phyloP scores from a whole-genome alignment of 1,140 invertebrate species.

The Lepidurus apus region DNA sequence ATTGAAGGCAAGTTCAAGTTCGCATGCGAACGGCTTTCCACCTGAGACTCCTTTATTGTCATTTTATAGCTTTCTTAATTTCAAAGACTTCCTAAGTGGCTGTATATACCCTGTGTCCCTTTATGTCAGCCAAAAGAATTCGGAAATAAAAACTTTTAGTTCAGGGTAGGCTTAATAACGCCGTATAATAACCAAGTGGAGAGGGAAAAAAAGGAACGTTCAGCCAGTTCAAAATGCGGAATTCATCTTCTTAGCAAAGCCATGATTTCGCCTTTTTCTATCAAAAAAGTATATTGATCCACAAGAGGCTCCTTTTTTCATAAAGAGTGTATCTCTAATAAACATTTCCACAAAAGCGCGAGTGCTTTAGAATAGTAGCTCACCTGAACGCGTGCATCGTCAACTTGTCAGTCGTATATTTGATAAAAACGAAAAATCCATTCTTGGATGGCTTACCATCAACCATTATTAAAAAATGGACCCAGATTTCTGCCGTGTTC shows the following conservation, averaged over 20 bases:
- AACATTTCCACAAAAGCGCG: no score
- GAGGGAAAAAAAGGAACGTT: no score
- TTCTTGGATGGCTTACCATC: no score
- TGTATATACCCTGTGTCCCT: not conserved
- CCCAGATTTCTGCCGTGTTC: not conserved
- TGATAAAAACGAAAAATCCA: not conserved
- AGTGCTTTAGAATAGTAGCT: not conserved
- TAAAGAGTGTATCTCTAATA: no score
- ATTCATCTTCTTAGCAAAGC: no score
- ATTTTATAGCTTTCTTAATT: conserved; percentile 10
- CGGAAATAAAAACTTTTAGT: not conserved
- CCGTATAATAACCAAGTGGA: no score
- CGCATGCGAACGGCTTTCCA: not conserved
- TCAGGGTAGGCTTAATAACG: no score
- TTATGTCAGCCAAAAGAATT: not conserved
- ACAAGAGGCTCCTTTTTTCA: no score
- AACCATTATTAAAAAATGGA: not conserved
- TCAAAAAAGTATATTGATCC: no score
- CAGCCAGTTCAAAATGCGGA: no score
- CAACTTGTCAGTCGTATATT: not conserved
- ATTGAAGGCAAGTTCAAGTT: not conserved
- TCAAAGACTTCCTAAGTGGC: conserved; percentile 1
- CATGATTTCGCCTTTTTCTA: no score
- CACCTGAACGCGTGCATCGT: not conserved
- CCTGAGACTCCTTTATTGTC: not conserved